Conservation (phyloP, 2,113 vertebrate species). For the Ibidorhyncha struthersii region DNA sequence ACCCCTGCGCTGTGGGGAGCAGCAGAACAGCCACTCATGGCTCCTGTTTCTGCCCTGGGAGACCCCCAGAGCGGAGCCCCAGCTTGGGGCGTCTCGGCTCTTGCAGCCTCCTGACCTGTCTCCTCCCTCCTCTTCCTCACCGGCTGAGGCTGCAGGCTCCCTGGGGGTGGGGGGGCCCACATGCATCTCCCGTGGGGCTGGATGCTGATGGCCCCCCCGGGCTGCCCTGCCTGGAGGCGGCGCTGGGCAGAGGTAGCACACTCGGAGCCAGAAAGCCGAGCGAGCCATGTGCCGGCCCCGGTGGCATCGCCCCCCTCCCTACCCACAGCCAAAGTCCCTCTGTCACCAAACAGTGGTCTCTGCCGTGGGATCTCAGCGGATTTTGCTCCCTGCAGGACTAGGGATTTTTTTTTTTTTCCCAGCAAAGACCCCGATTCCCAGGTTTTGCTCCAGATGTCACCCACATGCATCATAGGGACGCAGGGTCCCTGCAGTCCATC, state of each 20-base stretch:
- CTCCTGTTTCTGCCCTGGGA: neutral
- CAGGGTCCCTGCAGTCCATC: accelerated
- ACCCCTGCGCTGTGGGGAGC: neutral
- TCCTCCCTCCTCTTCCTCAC: neutral
- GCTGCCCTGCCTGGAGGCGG: neutral
- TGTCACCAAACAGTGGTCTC: neutral
- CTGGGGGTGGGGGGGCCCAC: neutral
- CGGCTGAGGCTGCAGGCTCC: neutral
- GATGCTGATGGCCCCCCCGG: accelerated
- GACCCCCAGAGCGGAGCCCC: too few relatives aligned
- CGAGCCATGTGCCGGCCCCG: accelerated
- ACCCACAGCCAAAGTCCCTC: neutral
- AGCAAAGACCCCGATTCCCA: neutral
- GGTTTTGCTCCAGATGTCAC: neutral
- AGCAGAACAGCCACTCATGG: neutral
- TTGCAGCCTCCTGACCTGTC: neutral
- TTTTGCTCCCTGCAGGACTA: neutral
- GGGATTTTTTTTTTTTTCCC: neutral
- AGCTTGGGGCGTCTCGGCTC: neutral
- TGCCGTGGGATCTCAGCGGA: accelerated
- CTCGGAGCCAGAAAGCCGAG: neutral
- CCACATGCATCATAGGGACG: accelerated
- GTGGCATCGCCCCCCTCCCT: neutral
- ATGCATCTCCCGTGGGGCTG: neutral
- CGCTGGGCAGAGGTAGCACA: neutral